phyloP scores from a whole-genome alignment of 2,888 invertebrate genomes.

The Hybos culiciformis region DNA sequence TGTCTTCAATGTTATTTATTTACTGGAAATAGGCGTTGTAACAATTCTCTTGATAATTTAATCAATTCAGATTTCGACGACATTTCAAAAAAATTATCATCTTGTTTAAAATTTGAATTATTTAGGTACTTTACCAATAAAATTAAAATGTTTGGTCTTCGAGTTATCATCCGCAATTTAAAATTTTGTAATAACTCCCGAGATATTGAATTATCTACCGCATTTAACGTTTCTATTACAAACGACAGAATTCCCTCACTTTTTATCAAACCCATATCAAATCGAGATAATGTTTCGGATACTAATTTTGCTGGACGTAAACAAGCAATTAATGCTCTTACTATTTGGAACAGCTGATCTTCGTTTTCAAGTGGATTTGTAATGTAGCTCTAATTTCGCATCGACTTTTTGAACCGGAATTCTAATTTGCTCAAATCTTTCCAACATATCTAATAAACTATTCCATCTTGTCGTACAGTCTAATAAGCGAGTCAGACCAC shows the following conservation, averaged over 20 bases:
- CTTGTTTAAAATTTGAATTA: not conserved
- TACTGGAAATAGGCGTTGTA: slow-evolving; percentile 2
- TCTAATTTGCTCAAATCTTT: not conserved
- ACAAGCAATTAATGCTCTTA: slow-evolving; percentile 1
- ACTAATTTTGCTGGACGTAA: not conserved
- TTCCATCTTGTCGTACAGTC: not conserved
- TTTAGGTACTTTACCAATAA: slow-evolving; percentile 3
- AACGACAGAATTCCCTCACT: slow-evolving; percentile 1
- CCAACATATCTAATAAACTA: too few relatives aligned
- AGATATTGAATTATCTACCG: slow-evolving; percentile 5
- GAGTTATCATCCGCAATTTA: slow-evolving; percentile 4
- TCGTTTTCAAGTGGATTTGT: not conserved
- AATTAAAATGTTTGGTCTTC: slow-evolving; percentile 5
- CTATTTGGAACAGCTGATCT: slow-evolving; percentile 1
- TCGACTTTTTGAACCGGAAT: slow-evolving; percentile 1
- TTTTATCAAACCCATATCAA: slow-evolving; percentile 1
- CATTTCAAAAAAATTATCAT: slow-evolving; percentile 2
- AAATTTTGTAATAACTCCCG: slow-evolving; percentile 1
- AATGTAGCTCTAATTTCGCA: not conserved
- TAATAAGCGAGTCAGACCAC: too few relatives aligned
- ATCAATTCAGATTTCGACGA: slow-evolving; percentile 1
- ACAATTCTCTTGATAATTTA: slow-evolving; percentile 3
- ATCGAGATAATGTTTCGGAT: not conserved
- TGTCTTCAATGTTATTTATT: slow-evolving; percentile 1
- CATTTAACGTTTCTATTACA: slow-evolving; percentile 4